Conservation (phyloP, 2,888 invertebrate genomes). For the Trachelus tabidus region DNA sequence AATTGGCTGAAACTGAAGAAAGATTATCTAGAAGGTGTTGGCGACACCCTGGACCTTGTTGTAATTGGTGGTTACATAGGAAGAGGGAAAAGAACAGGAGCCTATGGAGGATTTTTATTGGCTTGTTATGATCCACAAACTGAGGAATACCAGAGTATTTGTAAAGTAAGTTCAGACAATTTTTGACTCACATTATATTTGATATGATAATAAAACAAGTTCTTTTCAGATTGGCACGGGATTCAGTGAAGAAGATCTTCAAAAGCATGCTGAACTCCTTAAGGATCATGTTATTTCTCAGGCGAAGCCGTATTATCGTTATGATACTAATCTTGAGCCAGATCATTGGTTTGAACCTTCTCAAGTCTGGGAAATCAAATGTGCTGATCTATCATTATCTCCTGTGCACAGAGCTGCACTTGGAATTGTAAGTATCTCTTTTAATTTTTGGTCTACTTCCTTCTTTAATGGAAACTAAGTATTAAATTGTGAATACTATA, state of each 20-base stretch:
- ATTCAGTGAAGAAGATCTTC: slow-evolving; percentile 91
- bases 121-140: slow-evolving; percentile 91
- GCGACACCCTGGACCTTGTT: slow-evolving; percentile 95
- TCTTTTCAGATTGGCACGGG: slow-evolving; percentile 84
- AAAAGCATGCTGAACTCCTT: slow-evolving; percentile 79
- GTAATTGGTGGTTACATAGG: slow-evolving; percentile 96
- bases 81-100: slow-evolving; percentile 91
- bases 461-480: slow-evolving; percentile 3
- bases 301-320: slow-evolving; percentile 85
- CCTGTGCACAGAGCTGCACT: slow-evolving; percentile 92
- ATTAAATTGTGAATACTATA: slow-evolving; percentile 42
- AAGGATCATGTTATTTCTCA: slow-evolving; percentile 79
- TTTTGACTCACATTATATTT: slow-evolving; percentile 15
- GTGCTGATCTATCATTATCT: slow-evolving; percentile 96
- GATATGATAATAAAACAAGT: slow-evolving; percentile 4
- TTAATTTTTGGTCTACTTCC: not conserved
- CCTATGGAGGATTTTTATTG: slow-evolving; percentile 94
- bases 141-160: slow-evolving; percentile 93
- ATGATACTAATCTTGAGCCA: slow-evolving; percentile 78
- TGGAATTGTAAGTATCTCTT: slow-evolving; percentile 75
- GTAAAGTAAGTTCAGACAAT: slow-evolving; percentile 74
- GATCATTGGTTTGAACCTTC: slow-evolving; percentile 92
- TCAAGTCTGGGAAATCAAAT: slow-evolving; percentile 96
- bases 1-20: slow-evolving; percentile 98
- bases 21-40: slow-evolving; percentile 96